phyloP scores from a whole-genome alignment of 2,797 vertebrate genomes.

The Sebastes diaconus region DNA sequence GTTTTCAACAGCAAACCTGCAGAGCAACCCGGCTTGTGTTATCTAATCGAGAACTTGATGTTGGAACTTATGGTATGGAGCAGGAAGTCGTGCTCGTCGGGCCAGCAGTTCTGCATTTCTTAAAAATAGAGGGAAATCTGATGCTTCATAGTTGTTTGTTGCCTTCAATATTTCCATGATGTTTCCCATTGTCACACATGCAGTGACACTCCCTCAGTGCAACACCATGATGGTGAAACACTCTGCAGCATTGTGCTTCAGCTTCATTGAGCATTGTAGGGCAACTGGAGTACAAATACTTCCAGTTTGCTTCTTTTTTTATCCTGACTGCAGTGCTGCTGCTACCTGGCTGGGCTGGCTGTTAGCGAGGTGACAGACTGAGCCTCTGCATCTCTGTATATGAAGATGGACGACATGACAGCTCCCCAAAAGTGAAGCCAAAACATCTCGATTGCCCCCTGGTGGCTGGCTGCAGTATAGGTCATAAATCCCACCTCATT shows the following conservation, averaged over 20 bases:
- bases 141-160: background rate
- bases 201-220: background rate
- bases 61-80: background rate
- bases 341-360: background rate
- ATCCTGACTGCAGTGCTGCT: background rate
- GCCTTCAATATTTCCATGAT: background rate
- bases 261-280: background rate
- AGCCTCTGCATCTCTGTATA: background rate
- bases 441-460: too few relatives aligned
- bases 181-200: constrained; percentile 4
- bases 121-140: background rate
- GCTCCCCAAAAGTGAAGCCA: too few relatives aligned
- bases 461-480: too few relatives aligned
- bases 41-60: background rate
- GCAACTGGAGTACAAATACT: background rate
- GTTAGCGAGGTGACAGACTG: background rate
- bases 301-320: background rate
- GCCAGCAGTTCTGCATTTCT: background rate
- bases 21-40: background rate
- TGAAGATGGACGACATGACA: too few relatives aligned
- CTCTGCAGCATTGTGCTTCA: background rate
- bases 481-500: too few relatives aligned
- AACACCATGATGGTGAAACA: background rate
- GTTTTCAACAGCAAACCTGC: background rate
- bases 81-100: background rate